A percentile compares a stretch with the other conserved stretches of the same genome.
These are phyloP conservation scores for Tympanuchus pallidicinctus DNA, from an alignment of 2,113 vertebrate genomes.

Conservation along the genomic window DNA sequence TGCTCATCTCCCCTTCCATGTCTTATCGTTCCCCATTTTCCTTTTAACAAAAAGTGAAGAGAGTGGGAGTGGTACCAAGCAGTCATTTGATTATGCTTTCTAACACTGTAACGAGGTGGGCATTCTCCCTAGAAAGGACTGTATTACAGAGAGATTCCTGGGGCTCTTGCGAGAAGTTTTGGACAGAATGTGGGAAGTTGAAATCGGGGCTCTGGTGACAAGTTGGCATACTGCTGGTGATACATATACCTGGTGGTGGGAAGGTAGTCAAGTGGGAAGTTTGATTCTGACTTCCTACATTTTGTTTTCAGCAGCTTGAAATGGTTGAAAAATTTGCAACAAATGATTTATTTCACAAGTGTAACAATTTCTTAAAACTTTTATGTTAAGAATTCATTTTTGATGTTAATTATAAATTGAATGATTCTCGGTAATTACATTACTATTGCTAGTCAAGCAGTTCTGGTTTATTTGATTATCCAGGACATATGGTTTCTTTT, in stretches of 20 bases:
- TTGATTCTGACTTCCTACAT: not conserved
- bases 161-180: not conserved
- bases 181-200: not conserved
- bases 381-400: not conserved
- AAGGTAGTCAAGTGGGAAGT: not conserved
- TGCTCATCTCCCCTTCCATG: not conserved
- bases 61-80: not conserved
- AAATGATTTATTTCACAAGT: not conserved
- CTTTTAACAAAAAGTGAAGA: not conserved
- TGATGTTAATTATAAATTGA: not conserved
- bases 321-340: not conserved
- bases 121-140: not conserved
- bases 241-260: accelerated
- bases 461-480: conserved; percentile 4
- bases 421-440: not conserved
- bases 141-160: not conserved
- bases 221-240: not conserved
- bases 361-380: not conserved
- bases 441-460: not conserved
- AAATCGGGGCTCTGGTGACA: not conserved
- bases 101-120: not conserved
- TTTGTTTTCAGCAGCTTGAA: not conserved
- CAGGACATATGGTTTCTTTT: not conserved
- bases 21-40: not conserved
- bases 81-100: not conserved